These are phyloP conservation scores for Pelosia muscerda DNA, from an alignment of 2,888 invertebrate genomes.

Conservation along the genomic window DNA sequence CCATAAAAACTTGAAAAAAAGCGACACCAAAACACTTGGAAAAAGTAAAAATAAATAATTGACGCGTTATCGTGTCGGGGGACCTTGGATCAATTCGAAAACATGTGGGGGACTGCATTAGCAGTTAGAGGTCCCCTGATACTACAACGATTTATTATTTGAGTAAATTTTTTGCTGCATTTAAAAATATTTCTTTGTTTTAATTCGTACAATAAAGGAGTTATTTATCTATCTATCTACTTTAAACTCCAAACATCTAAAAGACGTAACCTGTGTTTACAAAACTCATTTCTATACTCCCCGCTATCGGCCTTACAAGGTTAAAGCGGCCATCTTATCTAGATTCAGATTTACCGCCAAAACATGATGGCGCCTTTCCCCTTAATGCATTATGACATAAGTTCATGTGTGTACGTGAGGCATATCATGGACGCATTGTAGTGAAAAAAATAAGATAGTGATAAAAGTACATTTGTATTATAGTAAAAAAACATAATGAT, in stretches of 20 bases:
- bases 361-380: conserved; percentile 30
- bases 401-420: conserved; percentile 47
- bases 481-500: background rate
- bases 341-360: conserved; percentile 23
- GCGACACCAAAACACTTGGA: too few species aligned
- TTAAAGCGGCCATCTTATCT: conserved; percentile 27
- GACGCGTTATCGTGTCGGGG: too few species aligned
- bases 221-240: too few species aligned
- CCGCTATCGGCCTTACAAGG: conserved; percentile 20
- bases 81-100: too few species aligned
- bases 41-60: too few species aligned
- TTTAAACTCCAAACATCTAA: background rate
- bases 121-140: too few species aligned
- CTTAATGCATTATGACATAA: conserved; percentile 25
- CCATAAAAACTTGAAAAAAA: too few species aligned
- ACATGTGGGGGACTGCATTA: too few species aligned
- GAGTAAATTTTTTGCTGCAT: too few species aligned
- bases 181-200: too few species aligned
- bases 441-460: background rate
- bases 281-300: conserved; percentile 8
- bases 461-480: background rate
- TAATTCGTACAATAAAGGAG: too few species aligned
- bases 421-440: conserved; percentile 27
- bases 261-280: conserved; percentile 8
- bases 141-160: too few species aligned